phyloP scores from a whole-genome alignment of 2,113 vertebrate genomes.

The Atrichornis clamosus region DNA sequence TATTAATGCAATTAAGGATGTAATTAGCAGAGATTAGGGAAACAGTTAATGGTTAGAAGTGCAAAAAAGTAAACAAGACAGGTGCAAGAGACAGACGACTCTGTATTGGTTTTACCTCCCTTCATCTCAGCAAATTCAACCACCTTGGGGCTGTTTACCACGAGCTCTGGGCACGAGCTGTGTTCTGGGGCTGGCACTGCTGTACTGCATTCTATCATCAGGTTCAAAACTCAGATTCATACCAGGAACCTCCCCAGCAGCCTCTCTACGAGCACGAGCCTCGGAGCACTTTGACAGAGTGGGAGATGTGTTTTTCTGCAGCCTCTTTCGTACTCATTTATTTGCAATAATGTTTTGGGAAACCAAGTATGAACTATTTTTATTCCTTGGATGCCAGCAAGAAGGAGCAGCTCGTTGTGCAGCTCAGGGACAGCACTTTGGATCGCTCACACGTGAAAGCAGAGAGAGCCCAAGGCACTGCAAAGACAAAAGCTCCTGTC shows the following conservation, averaged over 20 bases:
- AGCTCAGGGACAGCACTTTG: background rate
- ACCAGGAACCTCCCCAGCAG: background rate
- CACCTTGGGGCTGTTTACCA: background rate
- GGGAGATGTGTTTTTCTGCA: background rate
- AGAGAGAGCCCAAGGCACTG: background rate
- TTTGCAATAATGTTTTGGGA: background rate
- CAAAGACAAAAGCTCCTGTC: background rate
- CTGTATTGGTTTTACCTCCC: slow-evolving; percentile 26
- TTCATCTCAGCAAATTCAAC: slow-evolving; percentile 8
- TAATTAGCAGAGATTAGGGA: slow-evolving; percentile 66
- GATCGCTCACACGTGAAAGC: background rate
- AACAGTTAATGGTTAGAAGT: slow-evolving; percentile 62
- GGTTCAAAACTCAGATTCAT: background rate
- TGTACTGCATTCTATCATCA: slow-evolving; percentile 68
- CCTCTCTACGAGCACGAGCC: background rate
- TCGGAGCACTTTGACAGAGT: background rate
- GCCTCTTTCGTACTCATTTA: background rate
- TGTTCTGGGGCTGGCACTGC: slow-evolving; percentile 27
- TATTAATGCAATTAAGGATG: slow-evolving; percentile 50
- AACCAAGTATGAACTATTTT: slow-evolving; percentile 33
- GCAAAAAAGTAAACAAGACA: slow-evolving; percentile 50
- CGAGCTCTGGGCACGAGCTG: background rate
- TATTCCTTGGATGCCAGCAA: background rate
- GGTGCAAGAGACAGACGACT: slow-evolving; percentile 64
- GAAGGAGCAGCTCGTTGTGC: background rate